These are phyloP conservation scores for Phocoena sinus DNA, from an alignment of 2,113 vertebrate species.

Conservation along the genomic window DNA sequence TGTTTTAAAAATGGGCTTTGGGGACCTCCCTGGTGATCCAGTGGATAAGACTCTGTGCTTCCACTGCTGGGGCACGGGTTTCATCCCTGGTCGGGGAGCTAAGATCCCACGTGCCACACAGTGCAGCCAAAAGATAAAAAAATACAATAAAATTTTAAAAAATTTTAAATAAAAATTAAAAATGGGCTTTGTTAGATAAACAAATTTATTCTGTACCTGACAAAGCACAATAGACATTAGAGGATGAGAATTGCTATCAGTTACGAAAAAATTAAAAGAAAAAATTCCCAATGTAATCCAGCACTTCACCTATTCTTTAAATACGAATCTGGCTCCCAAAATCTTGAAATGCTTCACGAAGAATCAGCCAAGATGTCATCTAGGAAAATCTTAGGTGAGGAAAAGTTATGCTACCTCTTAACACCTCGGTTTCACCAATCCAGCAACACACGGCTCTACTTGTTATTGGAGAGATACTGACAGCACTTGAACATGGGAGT, in stretches of 20 bases:
- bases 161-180: not conserved
- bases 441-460: not conserved
- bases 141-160: too few species aligned
- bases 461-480: not conserved
- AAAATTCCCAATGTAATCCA: not conserved
- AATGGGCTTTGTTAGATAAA: not conserved
- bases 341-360: slow-evolving; percentile 18
- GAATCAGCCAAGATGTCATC: not conserved
- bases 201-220: slow-evolving; percentile 6
- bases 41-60: too few species aligned
- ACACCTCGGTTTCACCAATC: not conserved
- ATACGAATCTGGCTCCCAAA: not conserved
- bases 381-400: not conserved
- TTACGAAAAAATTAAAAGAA: not conserved
- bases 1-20: slow-evolving; percentile 11
- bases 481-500: not conserved
- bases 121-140: too few species aligned
- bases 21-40: too few species aligned
- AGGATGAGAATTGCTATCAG: not conserved
- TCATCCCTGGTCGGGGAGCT: too few species aligned
- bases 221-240: not conserved
- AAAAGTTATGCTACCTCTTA: not conserved
- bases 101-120: too few species aligned
- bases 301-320: not conserved
- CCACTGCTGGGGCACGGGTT: too few species aligned